Base-by-base conservation (phyloP, 2,113 vertebrate genomes). In the Otus sunia region DNA sequence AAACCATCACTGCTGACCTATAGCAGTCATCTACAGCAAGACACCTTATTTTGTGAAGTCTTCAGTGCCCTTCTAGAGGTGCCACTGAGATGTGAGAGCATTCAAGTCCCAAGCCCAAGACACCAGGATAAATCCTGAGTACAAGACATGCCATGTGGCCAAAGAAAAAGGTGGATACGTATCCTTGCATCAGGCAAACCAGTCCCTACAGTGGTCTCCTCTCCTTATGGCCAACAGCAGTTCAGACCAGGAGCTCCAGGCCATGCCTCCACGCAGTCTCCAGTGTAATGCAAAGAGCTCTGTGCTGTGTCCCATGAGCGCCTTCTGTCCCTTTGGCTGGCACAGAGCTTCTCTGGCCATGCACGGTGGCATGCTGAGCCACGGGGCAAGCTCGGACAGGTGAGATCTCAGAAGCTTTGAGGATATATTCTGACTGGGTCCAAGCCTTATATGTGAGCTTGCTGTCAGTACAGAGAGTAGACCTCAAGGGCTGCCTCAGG, bases 291-390 rank as follows among this genome's bases (percentile, higher is more conserved):
- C 18, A 9, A 43, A 72, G 39, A 32, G 27, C 71, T 86, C 39
- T 20, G 20, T 49, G 64, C 43, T 4, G 1, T 62, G 63, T 12
- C 36, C 49, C n/a, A 52, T 0, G 0, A 34, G 18, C 0, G 0
- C 15, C 36, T 90, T 60, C 50, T 68, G 71, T 60, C 79, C 43
- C 63, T 67, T 64, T 0, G 0, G 12, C n/a, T 39, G 53, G 45
- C 91, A 73, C 34, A 17, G 34, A 76, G 67, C 30, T 58, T 45
- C 18, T 49, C 67, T 58, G 58, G 58, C 81, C 37, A 22, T 0
- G 8, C 5, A 2, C 30, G 77, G 58, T 75, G 52, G 30, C 60
- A 47, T 52, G 49, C 36, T 79, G 82, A 86, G 62, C 32, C 45
- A 66, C 0, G 0, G 37, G 58, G 22, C 50, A 77, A 53, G 72